phyloP scores from a whole-genome alignment of 2,113 vertebrate genomes.

The Oryctolagus cuniculus region mOryCun1.1 NC_091443.1:20192501-20193000 shows the following conservation, averaged over 20 bases:
- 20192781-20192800: not conserved
- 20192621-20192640: constrained; percentile 45
- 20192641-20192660: not conserved
- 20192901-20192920: not conserved
- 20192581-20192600: not conserved
- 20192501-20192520: not conserved
- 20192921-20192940: not conserved
- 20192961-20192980: not conserved
- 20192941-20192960: not conserved
- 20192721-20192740: not conserved
- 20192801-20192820: not conserved
- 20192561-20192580: constrained; percentile 33
- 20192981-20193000: not conserved
- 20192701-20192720: constrained; percentile 52
- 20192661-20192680: constrained; percentile 36
- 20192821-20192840: not conserved
- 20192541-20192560: constrained; percentile 26
- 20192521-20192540: not conserved
- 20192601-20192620: not conserved
- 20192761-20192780: not conserved
- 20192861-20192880: not conserved
- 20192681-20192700: not conserved
- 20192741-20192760: constrained; percentile 12
- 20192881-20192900: not conserved
- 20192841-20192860: not conserved